A percentile compares a stretch with the other conserved stretches of the same genome.
Conservation (phyloP, 2,888 invertebrate species). For the Drosophila longiperda region DNA sequence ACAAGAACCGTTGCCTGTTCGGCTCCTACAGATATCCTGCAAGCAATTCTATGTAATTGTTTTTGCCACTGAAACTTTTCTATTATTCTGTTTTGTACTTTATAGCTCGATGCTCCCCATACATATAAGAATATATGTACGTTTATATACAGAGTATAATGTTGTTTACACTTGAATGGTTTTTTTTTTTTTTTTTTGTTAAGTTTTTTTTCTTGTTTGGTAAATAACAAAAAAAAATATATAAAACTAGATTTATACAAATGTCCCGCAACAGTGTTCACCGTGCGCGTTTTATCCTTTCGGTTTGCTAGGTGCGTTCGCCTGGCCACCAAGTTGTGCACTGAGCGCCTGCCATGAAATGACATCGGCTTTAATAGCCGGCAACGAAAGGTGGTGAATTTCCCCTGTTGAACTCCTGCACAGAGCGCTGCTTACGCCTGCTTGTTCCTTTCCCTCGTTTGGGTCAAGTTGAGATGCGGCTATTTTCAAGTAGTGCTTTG, state of each 20-base stretch:
- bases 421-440: constrained; percentile 18
- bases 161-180: constrained; percentile 21
- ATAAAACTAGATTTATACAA: constrained; percentile 14
- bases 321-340: constrained; percentile 60
- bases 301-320: constrained; percentile 38
- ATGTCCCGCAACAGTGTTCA: constrained; percentile 16
- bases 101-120: constrained; percentile 56
- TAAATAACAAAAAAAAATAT: constrained; percentile 15
- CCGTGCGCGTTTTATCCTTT: constrained; percentile 39
- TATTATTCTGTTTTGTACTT: constrained; percentile 49
- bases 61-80: constrained; percentile 18
- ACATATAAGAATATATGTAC: constrained; percentile 11
- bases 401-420: constrained; percentile 27
- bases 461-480: constrained; percentile 65
- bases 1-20: constrained; percentile 14
- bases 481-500: constrained; percentile 10
- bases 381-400: constrained; percentile 61
- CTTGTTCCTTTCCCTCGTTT: constrained; percentile 33
- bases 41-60: constrained; percentile 9
- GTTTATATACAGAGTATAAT: constrained; percentile 16
- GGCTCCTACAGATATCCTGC: constrained; percentile 18
- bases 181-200: neutral
- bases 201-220: neutral
- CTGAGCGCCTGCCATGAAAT: constrained; percentile 53
- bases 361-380: constrained; percentile 64